A percentile compares a stretch with the other conserved stretches of the same genome.
Conservation (phyloP, 2,113 vertebrate species). For the Microtus pennsylvanicus region DNA sequence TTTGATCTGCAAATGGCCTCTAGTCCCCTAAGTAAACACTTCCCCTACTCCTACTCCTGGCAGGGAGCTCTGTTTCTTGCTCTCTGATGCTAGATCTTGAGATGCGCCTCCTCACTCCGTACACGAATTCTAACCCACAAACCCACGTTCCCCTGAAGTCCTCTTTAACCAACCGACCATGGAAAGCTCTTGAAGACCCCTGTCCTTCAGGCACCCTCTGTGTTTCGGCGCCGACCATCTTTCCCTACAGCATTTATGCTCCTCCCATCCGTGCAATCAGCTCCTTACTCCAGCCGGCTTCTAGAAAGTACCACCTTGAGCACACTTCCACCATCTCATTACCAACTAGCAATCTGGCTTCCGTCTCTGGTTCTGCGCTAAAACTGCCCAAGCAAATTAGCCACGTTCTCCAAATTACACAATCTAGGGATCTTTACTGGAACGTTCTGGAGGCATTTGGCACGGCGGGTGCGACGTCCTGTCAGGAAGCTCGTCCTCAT, state of each 20-base stretch:
- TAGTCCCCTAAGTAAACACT: background rate
- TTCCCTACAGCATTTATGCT: background rate
- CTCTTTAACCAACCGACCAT: no score
- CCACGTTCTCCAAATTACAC: constrained; percentile 1
- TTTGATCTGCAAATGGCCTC: background rate
- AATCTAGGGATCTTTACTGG: constrained; percentile 15
- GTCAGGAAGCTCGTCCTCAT: background rate
- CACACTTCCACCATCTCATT: background rate
- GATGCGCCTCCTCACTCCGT: background rate
- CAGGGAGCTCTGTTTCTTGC: background rate
- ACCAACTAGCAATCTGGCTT: background rate
- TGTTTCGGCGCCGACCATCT: background rate
- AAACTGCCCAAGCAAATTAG: background rate
- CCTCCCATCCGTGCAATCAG: no score
- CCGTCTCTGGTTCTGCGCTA: background rate
- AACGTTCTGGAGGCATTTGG: constrained; percentile 41
- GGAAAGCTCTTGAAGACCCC: no score
- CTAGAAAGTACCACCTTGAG: background rate
- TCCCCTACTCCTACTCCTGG: background rate
- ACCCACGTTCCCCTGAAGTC: background rate
- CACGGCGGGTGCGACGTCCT: background rate
- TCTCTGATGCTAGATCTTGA: background rate
- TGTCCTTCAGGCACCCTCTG: background rate
- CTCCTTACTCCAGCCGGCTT: background rate
- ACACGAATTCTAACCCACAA: background rate